Base-by-base conservation (phyloP, 2,113 vertebrate genomes). In the Psephotus haematonotus region DNA sequence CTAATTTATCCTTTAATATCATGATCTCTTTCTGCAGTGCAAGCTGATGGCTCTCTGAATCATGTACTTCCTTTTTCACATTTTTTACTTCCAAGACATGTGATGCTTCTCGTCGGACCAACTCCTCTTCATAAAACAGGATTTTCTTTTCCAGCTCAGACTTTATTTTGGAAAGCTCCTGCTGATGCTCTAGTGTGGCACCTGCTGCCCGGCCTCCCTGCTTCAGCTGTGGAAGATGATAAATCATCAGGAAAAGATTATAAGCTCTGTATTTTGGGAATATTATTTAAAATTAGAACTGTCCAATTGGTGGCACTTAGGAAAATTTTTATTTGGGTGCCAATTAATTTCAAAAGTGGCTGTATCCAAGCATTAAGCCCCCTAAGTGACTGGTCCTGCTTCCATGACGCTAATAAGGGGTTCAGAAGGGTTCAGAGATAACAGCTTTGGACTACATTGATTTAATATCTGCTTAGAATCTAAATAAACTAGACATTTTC, bases 141-240 rank as follows among this genome's bases (percentile, higher is more conserved):
- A 98, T 98, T 95, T 99, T 99, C 95, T 99, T 99, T 94, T 99
- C 99, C 5, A 99, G 98, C 95, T 99, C 99, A 0, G 99, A 98
- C 94, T 98, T 99, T 57, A 99, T 96, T 92, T 98, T 99, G 70
- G 98, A 98, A 95, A 99, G 97, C 91, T 99, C 99, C 86, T 99
- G 99, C 90, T 99, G 99, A 47, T 98, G 98, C 57, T 99, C 99
- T 4, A 96, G 74, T 4, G 98, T 94, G 37, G 98, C 97, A 8
- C 97, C 97, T 0, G 97, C 96, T 4, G 97, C 95, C 1, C 98
- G 98, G 41, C 98, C 98, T 37, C 99, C 99, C 95, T 99, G 99
- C 96, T 99, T 99, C 67, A 98, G 59, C 99, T 99, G 94, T 25
- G 78, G 47, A 83, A 65, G 53, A 86, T 35, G 25, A 88, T 16